These are phyloP conservation scores for Scytalopus superciliaris DNA, from an alignment of 2,113 vertebrate species.

Conservation along the genomic window DNA sequence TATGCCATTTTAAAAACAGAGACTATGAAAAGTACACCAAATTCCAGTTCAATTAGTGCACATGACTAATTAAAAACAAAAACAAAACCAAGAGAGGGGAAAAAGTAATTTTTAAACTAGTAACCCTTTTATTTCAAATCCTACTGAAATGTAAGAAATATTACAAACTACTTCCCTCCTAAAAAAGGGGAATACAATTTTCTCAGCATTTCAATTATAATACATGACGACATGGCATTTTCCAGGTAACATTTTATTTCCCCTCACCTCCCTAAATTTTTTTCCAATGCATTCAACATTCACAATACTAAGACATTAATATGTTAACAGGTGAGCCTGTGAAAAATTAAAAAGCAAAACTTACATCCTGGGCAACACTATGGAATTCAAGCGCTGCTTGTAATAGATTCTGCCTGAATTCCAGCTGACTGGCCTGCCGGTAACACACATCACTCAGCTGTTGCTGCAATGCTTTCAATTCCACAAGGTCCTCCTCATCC, in stretches of 20 bases:
- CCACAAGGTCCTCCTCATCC: slow-evolving; percentile 92
- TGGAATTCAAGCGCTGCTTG: slow-evolving; percentile 95
- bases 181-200: neutral
- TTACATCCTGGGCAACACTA: slow-evolving; percentile 92
- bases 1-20: neutral
- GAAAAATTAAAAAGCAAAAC: slow-evolving; percentile 21
- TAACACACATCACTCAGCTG: slow-evolving; percentile 98
- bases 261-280: neutral
- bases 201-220: neutral
- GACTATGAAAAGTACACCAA: neutral
- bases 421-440: slow-evolving; percentile 94
- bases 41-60: neutral
- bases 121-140: neutral
- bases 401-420: slow-evolving; percentile 92
- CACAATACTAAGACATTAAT: neutral
- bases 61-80: neutral
- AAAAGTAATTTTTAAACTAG: neutral
- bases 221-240: neutral
- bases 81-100: accelerated
- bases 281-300: neutral
- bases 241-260: neutral
- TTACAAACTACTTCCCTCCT: neutral
- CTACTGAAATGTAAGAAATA: neutral
- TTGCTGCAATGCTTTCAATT: slow-evolving; percentile 92
- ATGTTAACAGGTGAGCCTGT: neutral